Evolutionary conservation across 2,797 vertebrate species (phyloP).

Genomic region (Eidolon dupreanum): DNA sequence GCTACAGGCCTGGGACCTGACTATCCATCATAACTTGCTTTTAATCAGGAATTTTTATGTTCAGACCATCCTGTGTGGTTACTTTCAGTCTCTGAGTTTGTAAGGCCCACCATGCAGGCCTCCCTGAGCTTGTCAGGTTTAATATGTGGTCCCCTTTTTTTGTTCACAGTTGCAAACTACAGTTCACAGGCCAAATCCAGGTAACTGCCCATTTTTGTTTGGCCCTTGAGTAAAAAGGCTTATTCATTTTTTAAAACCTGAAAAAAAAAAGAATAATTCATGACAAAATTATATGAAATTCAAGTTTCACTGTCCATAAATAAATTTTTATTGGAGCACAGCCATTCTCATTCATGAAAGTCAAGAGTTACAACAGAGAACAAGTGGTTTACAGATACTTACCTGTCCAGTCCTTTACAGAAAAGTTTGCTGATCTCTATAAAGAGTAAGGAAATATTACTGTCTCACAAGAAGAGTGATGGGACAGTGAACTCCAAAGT

Average conservation of each 20-base stretch:
- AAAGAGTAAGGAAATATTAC: neutral
- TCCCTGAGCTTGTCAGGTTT: too few species aligned
- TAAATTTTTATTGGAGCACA: neutral
- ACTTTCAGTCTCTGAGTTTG: too few species aligned
- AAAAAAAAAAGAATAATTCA: constrained; percentile 1
- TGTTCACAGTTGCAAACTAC: neutral
- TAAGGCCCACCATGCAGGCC: too few species aligned
- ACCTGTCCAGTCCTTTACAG: neutral
- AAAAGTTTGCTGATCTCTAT: neutral
- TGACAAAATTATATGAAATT: neutral
- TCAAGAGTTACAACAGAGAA: neutral
- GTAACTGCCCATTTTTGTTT: neutral
- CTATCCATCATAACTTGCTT: too few species aligned
- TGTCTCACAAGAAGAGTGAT: neutral
- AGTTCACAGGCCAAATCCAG: neutral
- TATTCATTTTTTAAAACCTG: constrained; percentile 22
- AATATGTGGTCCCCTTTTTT: too few species aligned
- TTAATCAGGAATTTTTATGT: too few species aligned
- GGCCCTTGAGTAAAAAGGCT: neutral
- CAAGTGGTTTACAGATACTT: neutral
- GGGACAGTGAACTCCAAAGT: neutral
- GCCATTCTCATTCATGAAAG: neutral
- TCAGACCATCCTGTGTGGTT: too few species aligned
- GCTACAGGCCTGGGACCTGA: too few species aligned
- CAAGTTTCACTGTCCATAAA: neutral